Evolutionary conservation across 2,797 vertebrate species (phyloP).

Genomic region (Notolabrus celidotus): DNA sequence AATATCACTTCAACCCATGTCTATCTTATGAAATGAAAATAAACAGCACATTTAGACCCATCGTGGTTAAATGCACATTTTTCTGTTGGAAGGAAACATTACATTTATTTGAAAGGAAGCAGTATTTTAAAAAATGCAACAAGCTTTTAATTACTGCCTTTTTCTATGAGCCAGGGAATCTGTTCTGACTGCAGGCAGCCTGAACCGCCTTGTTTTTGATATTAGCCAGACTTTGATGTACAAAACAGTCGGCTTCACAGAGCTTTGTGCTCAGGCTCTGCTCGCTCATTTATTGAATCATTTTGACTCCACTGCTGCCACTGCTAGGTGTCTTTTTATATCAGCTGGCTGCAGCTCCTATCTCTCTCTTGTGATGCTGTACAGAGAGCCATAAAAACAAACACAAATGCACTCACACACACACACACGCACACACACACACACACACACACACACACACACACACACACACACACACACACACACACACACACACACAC

Average conservation of each 20-base stretch:
- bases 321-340: slow-evolving; percentile 45
- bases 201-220: slow-evolving; percentile 39
- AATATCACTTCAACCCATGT: too few relatives aligned
- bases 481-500: too few relatives aligned
- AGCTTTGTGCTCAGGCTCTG: slow-evolving; percentile 32
- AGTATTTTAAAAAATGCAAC: slow-evolving; percentile 16
- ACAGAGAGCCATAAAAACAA: slow-evolving; percentile 36
- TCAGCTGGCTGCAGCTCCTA: slow-evolving; percentile 31
- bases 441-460: slow-evolving; percentile 6
- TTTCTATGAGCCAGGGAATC: slow-evolving; percentile 10
- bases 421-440: background rate
- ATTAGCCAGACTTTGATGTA: slow-evolving; percentile 52
- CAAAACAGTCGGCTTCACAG: slow-evolving; percentile 48
- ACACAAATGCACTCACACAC: slow-evolving; percentile 1
- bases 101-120: slow-evolving; percentile 2
- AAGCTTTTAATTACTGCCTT: slow-evolving; percentile 21
- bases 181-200: slow-evolving; percentile 26
- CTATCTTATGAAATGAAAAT: background rate
- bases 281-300: slow-evolving; percentile 46
- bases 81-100: background rate
- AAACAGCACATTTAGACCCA: background rate
- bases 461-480: too few relatives aligned
- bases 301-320: slow-evolving; percentile 34
- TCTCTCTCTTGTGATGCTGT: slow-evolving; percentile 42
- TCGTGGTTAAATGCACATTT: background rate